Percentiles rank a stretch among this genome's conserved stretches.
Evolutionary conservation across 2,113 vertebrate genomes (phyloP).

Genomic region (Entelurus aequoreus): DNA sequence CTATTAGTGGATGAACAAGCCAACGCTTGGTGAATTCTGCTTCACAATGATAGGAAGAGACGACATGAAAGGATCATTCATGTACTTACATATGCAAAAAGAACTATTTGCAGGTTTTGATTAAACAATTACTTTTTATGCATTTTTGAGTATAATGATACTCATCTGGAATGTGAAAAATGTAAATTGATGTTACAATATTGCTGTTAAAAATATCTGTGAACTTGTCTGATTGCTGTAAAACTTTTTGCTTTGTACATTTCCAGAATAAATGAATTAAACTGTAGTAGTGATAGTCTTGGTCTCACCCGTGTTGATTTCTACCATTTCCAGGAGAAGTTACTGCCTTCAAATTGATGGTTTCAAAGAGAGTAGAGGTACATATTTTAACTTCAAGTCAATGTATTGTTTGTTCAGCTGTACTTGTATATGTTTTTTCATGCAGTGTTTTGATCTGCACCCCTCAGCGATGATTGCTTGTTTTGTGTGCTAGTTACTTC

Average conservation of each 20-base stretch:
- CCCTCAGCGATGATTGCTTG: not conserved
- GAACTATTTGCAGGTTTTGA: not conserved
- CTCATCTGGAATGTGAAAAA: constrained; percentile 5
- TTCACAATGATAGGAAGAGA: too few relatives aligned
- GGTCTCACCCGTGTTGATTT: too few relatives aligned
- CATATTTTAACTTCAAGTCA: not conserved
- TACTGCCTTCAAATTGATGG: too few relatives aligned
- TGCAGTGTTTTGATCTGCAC: not conserved
- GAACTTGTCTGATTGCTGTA: constrained; percentile 52
- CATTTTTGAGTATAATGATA: not conserved
- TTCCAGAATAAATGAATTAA: too few relatives aligned
- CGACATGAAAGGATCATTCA: too few relatives aligned
- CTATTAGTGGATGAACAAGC: too few relatives aligned
- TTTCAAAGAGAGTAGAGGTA: not conserved
- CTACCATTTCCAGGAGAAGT: too few relatives aligned
- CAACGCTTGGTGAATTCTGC: too few relatives aligned
- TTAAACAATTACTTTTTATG: not conserved
- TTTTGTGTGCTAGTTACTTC: constrained; percentile 5
- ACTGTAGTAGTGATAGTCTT: too few relatives aligned
- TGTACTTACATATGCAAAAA: not conserved
- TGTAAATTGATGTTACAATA: constrained; percentile 2
- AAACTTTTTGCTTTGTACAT: not conserved
- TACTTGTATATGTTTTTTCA: not conserved
- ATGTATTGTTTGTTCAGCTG: constrained; percentile 39
- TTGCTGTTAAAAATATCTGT: constrained; percentile 25